Evolutionary conservation across 2,888 invertebrate species (phyloP).

Genomic region (Antitype chi): DNA sequence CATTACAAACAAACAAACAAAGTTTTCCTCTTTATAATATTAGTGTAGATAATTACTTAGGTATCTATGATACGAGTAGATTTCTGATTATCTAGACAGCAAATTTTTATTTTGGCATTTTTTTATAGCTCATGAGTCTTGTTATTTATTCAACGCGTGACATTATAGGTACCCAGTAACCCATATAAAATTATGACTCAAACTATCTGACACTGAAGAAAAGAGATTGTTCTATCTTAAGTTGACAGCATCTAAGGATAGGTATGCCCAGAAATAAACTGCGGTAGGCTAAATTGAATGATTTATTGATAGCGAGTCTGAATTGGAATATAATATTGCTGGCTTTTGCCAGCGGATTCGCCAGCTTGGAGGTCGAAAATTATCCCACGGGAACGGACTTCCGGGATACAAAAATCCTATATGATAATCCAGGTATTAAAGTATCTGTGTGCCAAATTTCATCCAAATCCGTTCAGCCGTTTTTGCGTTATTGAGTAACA

Average conservation of each 20-base stretch:
- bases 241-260: neutral
- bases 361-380: too few species aligned
- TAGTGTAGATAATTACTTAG: too few species aligned
- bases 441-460: too few species aligned
- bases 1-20: too few species aligned
- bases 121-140: neutral
- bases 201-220: constrained; percentile 12
- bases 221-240: neutral
- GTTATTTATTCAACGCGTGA: neutral
- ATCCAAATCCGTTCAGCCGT: too few species aligned
- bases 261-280: neutral
- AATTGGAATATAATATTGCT: neutral
- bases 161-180: neutral
- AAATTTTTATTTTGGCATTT: neutral
- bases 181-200: neutral
- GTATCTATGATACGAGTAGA: too few species aligned
- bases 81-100: neutral
- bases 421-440: too few species aligned
- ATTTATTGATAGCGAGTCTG: constrained; percentile 16
- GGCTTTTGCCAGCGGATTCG: too few species aligned
- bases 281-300: constrained; percentile 8
- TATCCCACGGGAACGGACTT: too few species aligned
- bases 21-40: too few species aligned
- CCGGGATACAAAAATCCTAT: too few species aligned
- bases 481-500: too few species aligned